phyloP scores from a whole-genome alignment of 2,797 vertebrate species.

The Falco naumanni region DNA sequence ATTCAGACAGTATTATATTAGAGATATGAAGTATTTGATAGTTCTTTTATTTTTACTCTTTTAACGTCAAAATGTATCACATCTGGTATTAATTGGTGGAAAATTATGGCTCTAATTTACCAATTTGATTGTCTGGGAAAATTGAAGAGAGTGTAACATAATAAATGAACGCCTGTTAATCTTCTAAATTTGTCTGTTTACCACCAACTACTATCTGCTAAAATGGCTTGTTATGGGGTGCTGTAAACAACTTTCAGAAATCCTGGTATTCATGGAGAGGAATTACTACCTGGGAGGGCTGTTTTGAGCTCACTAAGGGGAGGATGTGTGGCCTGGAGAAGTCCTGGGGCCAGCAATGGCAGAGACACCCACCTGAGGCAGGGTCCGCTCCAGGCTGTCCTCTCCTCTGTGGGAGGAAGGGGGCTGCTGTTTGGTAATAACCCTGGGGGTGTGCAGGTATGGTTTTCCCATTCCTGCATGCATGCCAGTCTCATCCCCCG shows the following conservation, averaged over 20 bases:
- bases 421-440: not conserved
- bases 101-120: constrained; percentile 70
- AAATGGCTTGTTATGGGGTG: not conserved
- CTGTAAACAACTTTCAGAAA: not conserved
- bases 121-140: constrained; percentile 64
- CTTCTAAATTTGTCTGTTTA: constrained; percentile 57
- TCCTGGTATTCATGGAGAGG: not conserved
- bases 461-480: accelerated
- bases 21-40: constrained; percentile 56
- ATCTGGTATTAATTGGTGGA: constrained; percentile 66
- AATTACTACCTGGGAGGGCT: not conserved
- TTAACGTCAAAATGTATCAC: constrained; percentile 74
- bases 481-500: accelerated
- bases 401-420: not conserved
- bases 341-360: not conserved
- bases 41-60: constrained; percentile 65
- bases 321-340: not conserved
- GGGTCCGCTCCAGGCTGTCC: not conserved
- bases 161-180: constrained; percentile 64
- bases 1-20: constrained; percentile 8
- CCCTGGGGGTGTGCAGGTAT: not conserved
- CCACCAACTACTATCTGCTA: not conserved
- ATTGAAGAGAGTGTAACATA: constrained; percentile 47
- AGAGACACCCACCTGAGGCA: not conserved
- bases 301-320: not conserved